Percentiles rank a stretch among this genome's conserved stretches.
Evolutionary conservation across 2,113 vertebrate genomes (phyloP).

Genomic region (Perca fluviatilis): DNA sequence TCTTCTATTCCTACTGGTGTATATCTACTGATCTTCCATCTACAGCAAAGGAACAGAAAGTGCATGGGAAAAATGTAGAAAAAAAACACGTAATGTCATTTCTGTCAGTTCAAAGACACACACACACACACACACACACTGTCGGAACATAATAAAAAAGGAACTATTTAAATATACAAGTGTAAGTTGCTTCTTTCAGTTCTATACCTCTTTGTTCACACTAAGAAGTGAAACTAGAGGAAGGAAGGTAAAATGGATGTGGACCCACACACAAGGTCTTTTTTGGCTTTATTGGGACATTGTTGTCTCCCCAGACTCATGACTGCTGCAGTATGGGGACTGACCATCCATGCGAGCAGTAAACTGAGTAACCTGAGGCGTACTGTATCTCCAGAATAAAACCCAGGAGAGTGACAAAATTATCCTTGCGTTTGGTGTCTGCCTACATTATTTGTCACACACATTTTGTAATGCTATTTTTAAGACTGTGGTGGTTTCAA

Average conservation of each 20-base stretch:
- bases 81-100: background rate
- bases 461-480: slow-evolving; percentile 27
- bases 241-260: slow-evolving; percentile 9
- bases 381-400: slow-evolving; percentile 19
- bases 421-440: slow-evolving; percentile 24
- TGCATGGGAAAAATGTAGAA: background rate
- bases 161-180: background rate
- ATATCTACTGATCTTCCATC: slow-evolving; percentile 19
- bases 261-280: background rate
- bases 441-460: slow-evolving; percentile 18
- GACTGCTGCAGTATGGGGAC: slow-evolving; percentile 1
- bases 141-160: background rate
- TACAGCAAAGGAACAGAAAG: slow-evolving; percentile 8
- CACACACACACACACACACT: background rate
- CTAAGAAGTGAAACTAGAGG: slow-evolving; percentile 7
- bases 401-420: slow-evolving; percentile 18
- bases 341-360: slow-evolving; percentile 16
- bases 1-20: slow-evolving; percentile 21
- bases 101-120: slow-evolving; percentile 32
- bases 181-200: background rate
- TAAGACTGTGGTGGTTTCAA: slow-evolving; percentile 1
- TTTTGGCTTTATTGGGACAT: slow-evolving; percentile 13
- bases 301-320: slow-evolving; percentile 14
- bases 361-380: slow-evolving; percentile 20
- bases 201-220: background rate